Base-by-base conservation (phyloP, 2,113 vertebrate genomes). In the Nanorana parkeri region DNA sequence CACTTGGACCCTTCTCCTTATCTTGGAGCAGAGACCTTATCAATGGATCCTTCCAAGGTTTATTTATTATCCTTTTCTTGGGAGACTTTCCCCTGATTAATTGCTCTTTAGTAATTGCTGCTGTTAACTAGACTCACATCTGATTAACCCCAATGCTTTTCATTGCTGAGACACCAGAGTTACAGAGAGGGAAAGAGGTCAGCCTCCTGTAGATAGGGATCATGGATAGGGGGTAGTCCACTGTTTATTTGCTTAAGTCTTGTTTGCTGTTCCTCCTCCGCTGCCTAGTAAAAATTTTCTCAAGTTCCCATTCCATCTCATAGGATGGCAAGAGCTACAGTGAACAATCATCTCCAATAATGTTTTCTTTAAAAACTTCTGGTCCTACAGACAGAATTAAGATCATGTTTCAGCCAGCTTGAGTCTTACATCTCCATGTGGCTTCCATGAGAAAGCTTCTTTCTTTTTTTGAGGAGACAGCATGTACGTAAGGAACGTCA, bases 341-440 rank as follows among this genome's bases (percentile, higher is more conserved):
- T 78, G 90, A 91, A 88, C 89, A 89, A 85, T 92, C 90, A 91
- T 92, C 90, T 91, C 90, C 89, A 90, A 92, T 90, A 93, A 90
- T 97, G 95, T 97, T 97, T 97, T 97, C 95, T 96, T 93, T 95
- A 86, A 94, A 97, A 97, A 96, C 95, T 93, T 93, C 94, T 94
- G 91, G 92, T 94, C 91, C 86, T 88, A 89, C 91, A 95, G 94
- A 97, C 94, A 94, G 13, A 94, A 95, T 92, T 88, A 91, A 95
- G 94, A 95, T 96, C 93, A 84, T 88, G 90, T 96, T 96, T 95
- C 95, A 92, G 90, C 88, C 79, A 86, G 93, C 91, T 94, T 91
- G 91, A 92, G 93, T 93, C 93, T 92, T 93, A 94, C 91, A 93
- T 90, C 95, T 94, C 90, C 93, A 4, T 94, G 93, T 92, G 91